These are phyloP conservation scores for Archaeoteleia sp. DNA, from an alignment of 2,888 invertebrate genomes.

Conservation along the genomic window DNA sequence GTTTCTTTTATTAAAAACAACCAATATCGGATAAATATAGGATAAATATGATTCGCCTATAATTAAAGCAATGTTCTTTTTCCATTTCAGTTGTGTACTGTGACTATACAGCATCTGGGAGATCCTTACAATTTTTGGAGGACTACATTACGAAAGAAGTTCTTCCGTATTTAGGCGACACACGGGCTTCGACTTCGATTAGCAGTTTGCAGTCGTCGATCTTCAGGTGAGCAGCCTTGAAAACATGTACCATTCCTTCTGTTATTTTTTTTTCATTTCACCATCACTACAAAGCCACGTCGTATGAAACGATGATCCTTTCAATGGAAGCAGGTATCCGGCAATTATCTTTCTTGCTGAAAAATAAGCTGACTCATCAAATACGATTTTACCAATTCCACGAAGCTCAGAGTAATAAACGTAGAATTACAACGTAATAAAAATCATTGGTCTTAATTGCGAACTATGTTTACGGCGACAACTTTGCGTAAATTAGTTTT, in stretches of 20 bases:
- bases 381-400: constrained; percentile 2
- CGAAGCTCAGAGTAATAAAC: constrained; percentile 1
- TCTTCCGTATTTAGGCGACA: constrained; percentile 89
- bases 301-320: constrained; percentile 12
- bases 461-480: no score
- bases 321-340: constrained; percentile 14
- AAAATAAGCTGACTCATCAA: constrained; percentile 20
- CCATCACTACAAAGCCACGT: constrained; percentile 2
- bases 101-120: constrained; percentile 91
- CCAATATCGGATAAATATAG: no score
- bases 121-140: constrained; percentile 88
- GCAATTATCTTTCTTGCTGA: background rate
- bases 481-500: background rate
- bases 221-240: constrained; percentile 80
- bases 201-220: constrained; percentile 91
- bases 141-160: constrained; percentile 88
- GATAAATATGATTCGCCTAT: no score
- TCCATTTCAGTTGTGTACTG: constrained; percentile 85
- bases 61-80: constrained; percentile 48
- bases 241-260: constrained; percentile 9
- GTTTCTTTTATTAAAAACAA: no score
- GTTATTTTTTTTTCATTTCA: constrained; percentile 4
- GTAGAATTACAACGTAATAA: background rate
- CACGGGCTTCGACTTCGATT: constrained; percentile 86
- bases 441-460: background rate